A percentile compares a stretch with the other conserved stretches of the same genome.
phyloP scores from a whole-genome alignment of 2,888 invertebrate genomes.

The Stenotaenia linearis region DNA sequence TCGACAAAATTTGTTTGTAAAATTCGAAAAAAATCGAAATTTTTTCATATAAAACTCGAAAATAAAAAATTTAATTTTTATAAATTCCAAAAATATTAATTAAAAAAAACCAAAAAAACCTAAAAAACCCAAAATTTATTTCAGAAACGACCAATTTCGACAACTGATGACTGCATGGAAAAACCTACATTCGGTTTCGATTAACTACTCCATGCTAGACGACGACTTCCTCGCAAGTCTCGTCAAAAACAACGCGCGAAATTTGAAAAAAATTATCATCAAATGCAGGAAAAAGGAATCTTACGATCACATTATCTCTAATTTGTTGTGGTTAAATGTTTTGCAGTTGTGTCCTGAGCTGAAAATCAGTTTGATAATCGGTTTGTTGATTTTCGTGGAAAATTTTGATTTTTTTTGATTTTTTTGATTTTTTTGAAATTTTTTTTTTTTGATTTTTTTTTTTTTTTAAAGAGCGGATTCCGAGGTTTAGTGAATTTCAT shows the following conservation, averaged over 20 bases:
- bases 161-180: background rate
- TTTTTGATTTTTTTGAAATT: no score
- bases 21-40: no score
- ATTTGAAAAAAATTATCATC: background rate
- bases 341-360: background rate
- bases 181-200: background rate
- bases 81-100: no score
- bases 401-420: no score
- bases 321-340: background rate
- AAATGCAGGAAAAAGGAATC: background rate
- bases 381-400: no score
- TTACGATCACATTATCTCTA: background rate
- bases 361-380: background rate
- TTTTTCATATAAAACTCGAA: no score
- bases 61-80: no score
- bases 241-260: background rate
- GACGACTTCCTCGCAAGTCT: background rate
- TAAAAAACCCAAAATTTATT: no score
- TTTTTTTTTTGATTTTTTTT: no score
- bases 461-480: background rate
- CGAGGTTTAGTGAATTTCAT: background rate
- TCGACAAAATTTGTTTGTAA: no score
- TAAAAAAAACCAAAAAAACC: no score
- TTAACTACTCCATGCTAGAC: background rate
- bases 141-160: background rate